phyloP scores from a whole-genome alignment of 1,140 invertebrate genomes.

The Archivesica marissinica region DNA sequence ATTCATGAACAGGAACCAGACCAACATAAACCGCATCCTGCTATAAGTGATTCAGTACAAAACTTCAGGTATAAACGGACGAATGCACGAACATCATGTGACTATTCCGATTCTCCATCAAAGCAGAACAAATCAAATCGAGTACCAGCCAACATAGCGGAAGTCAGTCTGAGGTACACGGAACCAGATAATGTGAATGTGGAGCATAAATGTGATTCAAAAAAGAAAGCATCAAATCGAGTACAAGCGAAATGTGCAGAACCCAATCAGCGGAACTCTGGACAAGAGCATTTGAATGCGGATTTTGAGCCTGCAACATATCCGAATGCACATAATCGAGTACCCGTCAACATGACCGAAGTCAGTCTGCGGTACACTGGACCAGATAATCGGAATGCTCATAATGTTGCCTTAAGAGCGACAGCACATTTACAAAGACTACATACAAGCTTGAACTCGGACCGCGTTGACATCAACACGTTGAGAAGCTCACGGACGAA shows the following conservation, averaged over 20 bases:
- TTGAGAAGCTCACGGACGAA: not conserved
- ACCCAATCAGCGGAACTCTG: no score
- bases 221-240: no score
- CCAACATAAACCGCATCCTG: not conserved
- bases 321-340: no score
- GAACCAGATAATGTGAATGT: not conserved
- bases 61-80: slow-evolving; percentile 2
- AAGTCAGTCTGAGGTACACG: not conserved
- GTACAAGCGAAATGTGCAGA: no score
- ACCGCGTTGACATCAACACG: not conserved
- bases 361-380: no score
- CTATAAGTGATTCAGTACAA: not conserved
- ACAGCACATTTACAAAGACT: slow-evolving; percentile 14
- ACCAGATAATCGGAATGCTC: no score
- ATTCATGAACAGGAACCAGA: not conserved
- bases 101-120: not conserved
- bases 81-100: not conserved
- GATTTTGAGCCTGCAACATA: no score
- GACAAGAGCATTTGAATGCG: no score
- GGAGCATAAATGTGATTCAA: slow-evolving; percentile 1
- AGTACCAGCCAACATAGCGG: slow-evolving; percentile 4
- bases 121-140: not conserved
- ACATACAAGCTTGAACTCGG: not conserved
- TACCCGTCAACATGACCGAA: no score
- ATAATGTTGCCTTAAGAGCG: not conserved